These are phyloP conservation scores for Spilarctia lutea DNA, from an alignment of 2,888 invertebrate genomes.

Conservation along the genomic window DNA sequence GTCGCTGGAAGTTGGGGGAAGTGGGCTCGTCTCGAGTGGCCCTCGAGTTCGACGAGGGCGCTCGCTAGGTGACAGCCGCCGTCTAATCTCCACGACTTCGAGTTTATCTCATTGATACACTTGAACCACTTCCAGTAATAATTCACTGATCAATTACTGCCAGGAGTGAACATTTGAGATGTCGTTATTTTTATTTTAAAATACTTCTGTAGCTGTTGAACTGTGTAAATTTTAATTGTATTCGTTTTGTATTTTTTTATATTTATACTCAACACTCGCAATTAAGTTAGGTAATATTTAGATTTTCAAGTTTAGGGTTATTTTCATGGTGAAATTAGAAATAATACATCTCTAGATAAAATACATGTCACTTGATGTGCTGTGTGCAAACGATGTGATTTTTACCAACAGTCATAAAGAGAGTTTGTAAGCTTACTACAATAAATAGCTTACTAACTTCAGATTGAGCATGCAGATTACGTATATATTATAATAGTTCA, in stretches of 20 bases:
- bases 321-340: background rate
- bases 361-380: too few relatives aligned
- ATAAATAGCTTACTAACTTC: background rate
- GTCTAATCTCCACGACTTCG: constrained; percentile 76
- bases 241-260: background rate
- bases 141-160: constrained; percentile 55
- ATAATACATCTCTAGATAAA: too few relatives aligned
- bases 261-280: too few relatives aligned
- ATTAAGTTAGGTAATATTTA: background rate
- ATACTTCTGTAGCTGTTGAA: constrained; percentile 1
- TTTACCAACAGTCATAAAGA: too few relatives aligned
- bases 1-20: constrained; percentile 60
- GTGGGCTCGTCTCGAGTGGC: constrained; percentile 77
- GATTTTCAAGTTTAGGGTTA: background rate
- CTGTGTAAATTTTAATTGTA: constrained; percentile 6
- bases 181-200: background rate
- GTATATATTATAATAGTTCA: background rate
- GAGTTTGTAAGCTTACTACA: too few relatives aligned
- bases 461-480: background rate
- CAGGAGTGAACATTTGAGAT: constrained; percentile 25
- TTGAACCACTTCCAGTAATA: constrained; percentile 55
- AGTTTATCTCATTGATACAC: constrained; percentile 69
- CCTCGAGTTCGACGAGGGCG: constrained; percentile 67
- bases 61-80: constrained; percentile 75
- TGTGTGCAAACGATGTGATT: too few relatives aligned